Conservation (phyloP, 2,113 vertebrate species). For the Boulengeromyrus knoepffleri region DNA sequence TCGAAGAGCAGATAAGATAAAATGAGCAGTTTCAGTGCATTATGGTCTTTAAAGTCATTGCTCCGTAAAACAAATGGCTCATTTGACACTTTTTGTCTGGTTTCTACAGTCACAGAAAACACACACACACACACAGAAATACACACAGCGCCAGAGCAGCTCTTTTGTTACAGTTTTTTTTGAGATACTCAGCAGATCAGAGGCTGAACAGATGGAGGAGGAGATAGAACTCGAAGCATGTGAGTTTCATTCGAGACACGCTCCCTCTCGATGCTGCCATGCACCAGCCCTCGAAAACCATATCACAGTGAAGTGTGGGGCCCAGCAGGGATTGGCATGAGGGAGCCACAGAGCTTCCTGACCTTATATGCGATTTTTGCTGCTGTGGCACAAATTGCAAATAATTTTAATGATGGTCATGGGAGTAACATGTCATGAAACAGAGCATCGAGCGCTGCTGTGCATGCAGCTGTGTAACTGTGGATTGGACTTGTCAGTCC, state of each 20-base stretch:
- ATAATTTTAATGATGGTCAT: background rate
- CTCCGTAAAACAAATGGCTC: background rate
- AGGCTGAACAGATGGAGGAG: background rate
- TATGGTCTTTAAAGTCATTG: background rate
- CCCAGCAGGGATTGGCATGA: background rate
- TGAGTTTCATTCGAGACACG: background rate
- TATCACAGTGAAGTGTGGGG: background rate
- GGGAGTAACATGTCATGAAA: background rate
- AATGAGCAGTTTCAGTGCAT: background rate
- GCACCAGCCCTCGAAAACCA: background rate
- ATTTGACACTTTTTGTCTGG: background rate
- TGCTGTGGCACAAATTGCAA: background rate
- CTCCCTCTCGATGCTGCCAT: background rate
- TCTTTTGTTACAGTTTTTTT: background rate
- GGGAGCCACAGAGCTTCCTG: background rate
- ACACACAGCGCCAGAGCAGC: background rate
- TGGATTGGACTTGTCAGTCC: background rate
- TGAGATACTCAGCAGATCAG: background rate
- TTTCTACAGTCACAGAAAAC: background rate
- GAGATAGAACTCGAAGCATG: background rate
- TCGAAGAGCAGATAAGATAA: background rate
- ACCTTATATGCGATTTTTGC: background rate
- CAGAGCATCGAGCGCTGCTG: too few relatives aligned
- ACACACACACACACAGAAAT: background rate
- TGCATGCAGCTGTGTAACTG: background rate